These are phyloP conservation scores for Mustelus asterias DNA, from an alignment of 2,113 vertebrate genomes.

Conservation along the genomic window DNA sequence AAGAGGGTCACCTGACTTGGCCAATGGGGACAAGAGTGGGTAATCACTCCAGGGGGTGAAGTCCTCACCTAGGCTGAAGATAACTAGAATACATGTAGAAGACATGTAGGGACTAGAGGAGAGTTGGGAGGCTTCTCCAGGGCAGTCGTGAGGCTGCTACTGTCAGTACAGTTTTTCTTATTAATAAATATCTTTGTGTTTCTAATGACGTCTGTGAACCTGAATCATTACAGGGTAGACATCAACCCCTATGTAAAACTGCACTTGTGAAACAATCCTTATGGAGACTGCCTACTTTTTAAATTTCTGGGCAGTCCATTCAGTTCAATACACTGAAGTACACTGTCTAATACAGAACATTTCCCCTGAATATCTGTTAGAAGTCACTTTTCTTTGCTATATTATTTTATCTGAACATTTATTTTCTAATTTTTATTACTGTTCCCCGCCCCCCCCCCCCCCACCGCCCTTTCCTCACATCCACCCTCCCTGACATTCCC, in stretches of 20 bases:
- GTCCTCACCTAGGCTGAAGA: no score
- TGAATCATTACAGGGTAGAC: not conserved
- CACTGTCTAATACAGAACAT: not conserved
- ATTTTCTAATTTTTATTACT: not conserved
- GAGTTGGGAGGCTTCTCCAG: no score
- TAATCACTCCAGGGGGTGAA: no score
- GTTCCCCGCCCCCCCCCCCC: not conserved
- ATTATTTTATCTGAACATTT: not conserved
- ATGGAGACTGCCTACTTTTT: not conserved
- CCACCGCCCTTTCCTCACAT: not conserved
- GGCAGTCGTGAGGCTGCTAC: no score
- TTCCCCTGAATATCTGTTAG: not conserved
- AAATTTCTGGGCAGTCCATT: not conserved
- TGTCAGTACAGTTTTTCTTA: no score
- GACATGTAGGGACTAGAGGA: no score
- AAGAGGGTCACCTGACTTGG: no score
- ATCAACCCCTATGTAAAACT: not conserved
- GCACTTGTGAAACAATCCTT: not conserved
- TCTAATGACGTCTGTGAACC: no score
- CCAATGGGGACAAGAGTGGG: no score
- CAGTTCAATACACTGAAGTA: not conserved
- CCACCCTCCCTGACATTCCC: not conserved
- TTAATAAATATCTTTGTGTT: no score
- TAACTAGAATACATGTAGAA: no score
- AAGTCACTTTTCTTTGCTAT: not conserved